Conservation (phyloP, 2,113 vertebrate species). For the Apteryx owenii region DNA sequence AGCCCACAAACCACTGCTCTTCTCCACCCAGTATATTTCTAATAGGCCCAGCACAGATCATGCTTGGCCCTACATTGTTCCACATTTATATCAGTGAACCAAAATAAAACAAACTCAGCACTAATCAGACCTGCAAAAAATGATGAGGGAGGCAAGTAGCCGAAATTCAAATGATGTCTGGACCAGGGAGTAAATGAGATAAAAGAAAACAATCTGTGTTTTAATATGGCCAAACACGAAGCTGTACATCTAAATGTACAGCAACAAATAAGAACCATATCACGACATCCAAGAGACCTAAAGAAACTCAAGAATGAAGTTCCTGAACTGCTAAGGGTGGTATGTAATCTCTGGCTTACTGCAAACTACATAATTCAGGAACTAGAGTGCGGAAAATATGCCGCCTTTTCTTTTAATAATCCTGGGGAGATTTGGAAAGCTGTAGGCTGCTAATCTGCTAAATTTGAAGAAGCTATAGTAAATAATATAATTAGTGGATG, state of each 20-base stretch:
- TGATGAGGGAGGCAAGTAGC: background rate
- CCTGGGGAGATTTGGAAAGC: background rate
- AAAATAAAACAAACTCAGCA: background rate
- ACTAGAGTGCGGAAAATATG: too few relatives aligned
- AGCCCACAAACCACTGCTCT: background rate
- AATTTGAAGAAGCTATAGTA: background rate
- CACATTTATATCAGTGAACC: background rate
- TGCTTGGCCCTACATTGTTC: background rate
- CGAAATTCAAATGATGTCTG: background rate
- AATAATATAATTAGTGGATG: background rate
- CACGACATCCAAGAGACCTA: background rate
- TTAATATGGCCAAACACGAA: accelerated
- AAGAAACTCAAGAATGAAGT: background rate
- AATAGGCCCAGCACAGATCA: accelerated
- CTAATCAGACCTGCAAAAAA: background rate
- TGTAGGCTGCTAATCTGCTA: background rate
- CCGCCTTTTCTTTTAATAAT: background rate
- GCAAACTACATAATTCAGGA: background rate
- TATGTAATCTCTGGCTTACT: background rate
- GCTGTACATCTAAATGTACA: background rate
- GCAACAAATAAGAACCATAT: background rate
- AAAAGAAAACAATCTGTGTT: background rate
- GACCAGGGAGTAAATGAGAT: background rate
- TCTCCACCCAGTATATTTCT: background rate
- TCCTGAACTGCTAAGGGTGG: background rate